Evolutionary conservation across 1,140 invertebrate species (phyloP).

Genomic region (Zaprionus inermis): DNA sequence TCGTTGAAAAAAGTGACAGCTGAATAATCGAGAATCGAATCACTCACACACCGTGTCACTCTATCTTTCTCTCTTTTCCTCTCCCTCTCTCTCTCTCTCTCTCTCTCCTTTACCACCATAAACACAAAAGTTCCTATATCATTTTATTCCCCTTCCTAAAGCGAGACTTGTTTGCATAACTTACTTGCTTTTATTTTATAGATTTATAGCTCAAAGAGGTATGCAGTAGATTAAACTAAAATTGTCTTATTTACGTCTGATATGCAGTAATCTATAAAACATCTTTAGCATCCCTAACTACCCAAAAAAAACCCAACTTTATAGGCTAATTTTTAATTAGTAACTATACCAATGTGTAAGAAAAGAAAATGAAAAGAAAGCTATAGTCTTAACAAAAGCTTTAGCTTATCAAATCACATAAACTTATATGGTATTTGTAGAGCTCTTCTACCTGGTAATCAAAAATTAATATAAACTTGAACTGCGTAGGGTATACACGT

Average conservation of each 20-base stretch:
- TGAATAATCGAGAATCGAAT: not conserved
- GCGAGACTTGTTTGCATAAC: not conserved
- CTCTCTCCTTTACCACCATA: not conserved
- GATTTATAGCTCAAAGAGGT: not conserved
- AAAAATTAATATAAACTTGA: too few species aligned
- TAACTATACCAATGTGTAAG: not conserved
- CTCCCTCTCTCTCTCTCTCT: not conserved
- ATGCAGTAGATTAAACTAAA: not conserved
- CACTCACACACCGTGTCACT: not conserved
- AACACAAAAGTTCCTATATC: not conserved
- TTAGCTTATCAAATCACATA: too few species aligned
- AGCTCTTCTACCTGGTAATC: too few species aligned
- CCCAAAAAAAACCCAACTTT: not conserved
- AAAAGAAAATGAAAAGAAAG: not conserved
- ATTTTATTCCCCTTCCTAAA: not conserved
- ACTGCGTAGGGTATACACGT: not conserved
- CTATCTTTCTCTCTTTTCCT: too few species aligned
- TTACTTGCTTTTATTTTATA: not conserved
- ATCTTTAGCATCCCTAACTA: not conserved
- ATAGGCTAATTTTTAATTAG: not conserved
- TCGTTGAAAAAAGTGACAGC: not conserved
- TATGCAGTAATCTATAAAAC: not conserved
- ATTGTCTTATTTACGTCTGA: not conserved
- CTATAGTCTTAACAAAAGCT: too few species aligned
- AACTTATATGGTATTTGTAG: too few species aligned